Conservation (phyloP, 1,140 invertebrate genomes). For the Sycobia sp. region DNA sequence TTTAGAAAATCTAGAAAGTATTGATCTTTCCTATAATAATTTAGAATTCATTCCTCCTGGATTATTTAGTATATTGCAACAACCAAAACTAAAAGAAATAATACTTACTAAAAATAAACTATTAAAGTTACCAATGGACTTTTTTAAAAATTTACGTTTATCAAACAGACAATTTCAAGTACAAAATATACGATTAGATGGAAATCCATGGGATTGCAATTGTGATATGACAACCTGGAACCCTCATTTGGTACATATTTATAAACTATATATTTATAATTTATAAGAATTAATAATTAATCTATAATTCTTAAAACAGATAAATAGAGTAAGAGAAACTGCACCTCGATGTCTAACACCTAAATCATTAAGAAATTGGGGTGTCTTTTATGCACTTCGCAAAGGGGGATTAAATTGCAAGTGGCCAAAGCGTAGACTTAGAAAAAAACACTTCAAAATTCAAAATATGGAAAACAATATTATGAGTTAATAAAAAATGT, state of each 20-base stretch:
- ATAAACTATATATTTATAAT: constrained; percentile 4
- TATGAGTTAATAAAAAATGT: constrained; percentile 26
- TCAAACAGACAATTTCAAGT: constrained; percentile 42
- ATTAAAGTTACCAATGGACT: constrained; percentile 61
- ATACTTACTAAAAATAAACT: constrained; percentile 68
- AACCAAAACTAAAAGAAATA: constrained; percentile 66
- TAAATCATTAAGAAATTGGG: constrained; percentile 64
- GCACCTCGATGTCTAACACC: constrained; percentile 70
- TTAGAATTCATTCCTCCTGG: constrained; percentile 66
- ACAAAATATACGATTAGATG: constrained; percentile 64
- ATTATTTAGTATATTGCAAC: constrained; percentile 65
- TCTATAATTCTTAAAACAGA: constrained; percentile 37
- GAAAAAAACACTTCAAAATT: constrained; percentile 33
- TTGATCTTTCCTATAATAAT: constrained; percentile 71
- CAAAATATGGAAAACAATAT: constrained; percentile 42
- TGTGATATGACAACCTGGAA: constrained; percentile 71
- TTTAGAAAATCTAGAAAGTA: constrained; percentile 62
- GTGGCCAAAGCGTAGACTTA: constrained; percentile 40
- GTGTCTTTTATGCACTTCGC: constrained; percentile 66
- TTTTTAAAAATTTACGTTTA: constrained; percentile 64
- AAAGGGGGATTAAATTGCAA: constrained; percentile 58
- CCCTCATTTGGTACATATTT: constrained; percentile 50
- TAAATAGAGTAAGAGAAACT: constrained; percentile 60
- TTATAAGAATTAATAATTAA: constrained; percentile 3
- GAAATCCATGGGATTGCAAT: constrained; percentile 74